Percentiles rank a stretch among this genome's conserved stretches.
These are phyloP conservation scores for Bos taurus DNA, from an alignment of 2,113 vertebrate species.

Conservation along the genomic window ARS-UCD2.0 NC_037347.1:66733501-66734000, in stretches of 20 bases:
- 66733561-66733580: background rate
- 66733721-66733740: background rate
- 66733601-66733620: background rate
- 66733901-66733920: background rate
- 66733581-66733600: background rate
- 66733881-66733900: background rate
- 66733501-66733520: background rate
- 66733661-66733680: too few species aligned
- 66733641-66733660: background rate
- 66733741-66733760: background rate
- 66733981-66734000: background rate
- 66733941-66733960: background rate
- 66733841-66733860: rapidly evolving
- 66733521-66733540: background rate
- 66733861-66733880: background rate
- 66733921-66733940: too few species aligned
- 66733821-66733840: background rate
- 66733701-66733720: background rate
- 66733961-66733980: background rate
- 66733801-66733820: background rate
- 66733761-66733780: background rate
- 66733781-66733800: background rate
- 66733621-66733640: background rate
- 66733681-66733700: background rate
- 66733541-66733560: background rate